phyloP scores from a whole-genome alignment of 1,140 invertebrate species.

The Heterodera schachtii region DNA sequence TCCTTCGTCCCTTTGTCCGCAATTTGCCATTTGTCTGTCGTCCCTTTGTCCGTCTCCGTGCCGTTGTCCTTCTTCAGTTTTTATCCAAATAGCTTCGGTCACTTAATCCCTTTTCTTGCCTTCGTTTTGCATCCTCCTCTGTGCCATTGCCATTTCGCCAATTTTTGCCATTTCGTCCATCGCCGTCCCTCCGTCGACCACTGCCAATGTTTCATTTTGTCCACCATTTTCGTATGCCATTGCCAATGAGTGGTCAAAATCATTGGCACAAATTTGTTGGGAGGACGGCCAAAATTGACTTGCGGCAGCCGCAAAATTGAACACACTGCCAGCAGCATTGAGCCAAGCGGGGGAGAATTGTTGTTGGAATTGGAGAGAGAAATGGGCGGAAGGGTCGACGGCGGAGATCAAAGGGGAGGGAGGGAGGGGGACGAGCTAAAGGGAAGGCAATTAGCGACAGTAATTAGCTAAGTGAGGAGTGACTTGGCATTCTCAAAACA shows the following conservation, averaged over 20 bases:
- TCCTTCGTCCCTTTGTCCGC: not conserved
- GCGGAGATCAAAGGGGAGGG: not conserved
- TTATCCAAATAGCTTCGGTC: not conserved
- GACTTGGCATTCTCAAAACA: no score
- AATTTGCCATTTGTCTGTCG: not conserved
- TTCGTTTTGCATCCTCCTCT: not conserved
- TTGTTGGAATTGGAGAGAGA: not conserved
- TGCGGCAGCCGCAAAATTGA: not conserved
- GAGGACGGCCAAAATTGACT: not conserved
- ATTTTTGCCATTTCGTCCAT: not conserved
- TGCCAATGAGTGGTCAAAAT: not conserved
- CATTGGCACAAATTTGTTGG: not conserved
- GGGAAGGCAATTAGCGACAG: not conserved
- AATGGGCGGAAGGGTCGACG: not conserved
- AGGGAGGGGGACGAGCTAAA: not conserved
- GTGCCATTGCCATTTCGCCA: not conserved
- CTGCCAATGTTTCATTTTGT: not conserved
- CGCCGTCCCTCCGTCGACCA: not conserved
- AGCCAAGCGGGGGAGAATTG: conserved; percentile 7
- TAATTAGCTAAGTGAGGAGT: no score
- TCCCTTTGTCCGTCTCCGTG: not conserved
- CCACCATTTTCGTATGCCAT: not conserved
- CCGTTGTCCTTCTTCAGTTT: not conserved
- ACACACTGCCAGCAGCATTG: not conserved
- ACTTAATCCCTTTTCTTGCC: no score